These are phyloP conservation scores for Hedychridium roseum DNA, from an alignment of 2,888 invertebrate species.

Conservation along the genomic window DNA sequence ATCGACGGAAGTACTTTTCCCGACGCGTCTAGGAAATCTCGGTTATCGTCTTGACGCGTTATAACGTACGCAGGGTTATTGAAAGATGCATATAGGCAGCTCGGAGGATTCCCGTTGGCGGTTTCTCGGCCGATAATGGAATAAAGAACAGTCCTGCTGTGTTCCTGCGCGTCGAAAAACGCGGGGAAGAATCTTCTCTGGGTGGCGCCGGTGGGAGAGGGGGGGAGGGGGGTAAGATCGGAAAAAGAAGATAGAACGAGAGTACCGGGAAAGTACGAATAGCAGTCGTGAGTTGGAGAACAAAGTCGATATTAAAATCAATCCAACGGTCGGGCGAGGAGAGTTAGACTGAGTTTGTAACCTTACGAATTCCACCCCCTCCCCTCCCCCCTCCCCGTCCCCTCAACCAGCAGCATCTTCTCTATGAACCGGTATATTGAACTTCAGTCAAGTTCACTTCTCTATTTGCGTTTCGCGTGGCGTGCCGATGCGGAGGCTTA, in stretches of 20 bases:
- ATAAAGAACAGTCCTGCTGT: no score
- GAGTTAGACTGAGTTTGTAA: constrained; percentile 56
- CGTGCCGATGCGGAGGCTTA: constrained; percentile 24
- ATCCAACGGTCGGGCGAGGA: constrained; percentile 55
- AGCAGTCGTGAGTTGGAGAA: constrained; percentile 40
- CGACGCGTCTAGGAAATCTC: no score
- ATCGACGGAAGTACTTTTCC: no score
- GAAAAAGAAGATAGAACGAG: constrained; percentile 20
- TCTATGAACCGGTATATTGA: constrained; percentile 54
- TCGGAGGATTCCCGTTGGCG: no score
- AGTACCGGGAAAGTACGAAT: constrained; percentile 17
- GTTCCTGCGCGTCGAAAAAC: not conserved
- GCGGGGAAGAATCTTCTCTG: not conserved
- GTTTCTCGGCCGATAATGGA: no score
- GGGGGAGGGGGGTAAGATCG: not conserved
- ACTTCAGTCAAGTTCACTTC: constrained; percentile 57
- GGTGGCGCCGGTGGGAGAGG: not conserved
- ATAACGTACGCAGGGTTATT: no score
- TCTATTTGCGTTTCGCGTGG: constrained; percentile 56
- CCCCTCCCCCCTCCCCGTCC: not conserved
- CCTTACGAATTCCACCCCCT: constrained; percentile 42
- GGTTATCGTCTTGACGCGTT: no score
- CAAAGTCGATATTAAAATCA: constrained; percentile 63
- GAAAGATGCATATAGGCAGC: no score
- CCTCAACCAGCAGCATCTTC: constrained; percentile 6